Base-by-base conservation (phyloP, 1,140 invertebrate species). In the Megalonaias nervosa region DNA sequence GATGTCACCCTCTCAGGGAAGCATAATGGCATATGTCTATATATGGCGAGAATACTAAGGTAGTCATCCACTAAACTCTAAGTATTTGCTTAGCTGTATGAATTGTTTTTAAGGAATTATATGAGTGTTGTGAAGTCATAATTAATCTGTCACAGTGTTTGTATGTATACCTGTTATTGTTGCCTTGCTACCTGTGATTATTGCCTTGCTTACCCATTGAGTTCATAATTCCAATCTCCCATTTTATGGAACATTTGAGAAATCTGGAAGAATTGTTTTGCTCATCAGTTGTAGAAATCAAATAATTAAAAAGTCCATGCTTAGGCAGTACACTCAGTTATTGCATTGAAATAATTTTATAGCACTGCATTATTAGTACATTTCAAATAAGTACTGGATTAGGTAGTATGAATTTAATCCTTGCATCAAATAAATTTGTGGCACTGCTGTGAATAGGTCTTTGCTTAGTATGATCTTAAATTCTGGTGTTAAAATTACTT, bases 11-110 rank as follows among this genome's bases (percentile, higher is more conserved):
- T 94, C 87, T 97, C 96, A 4, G 93, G 95, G 6, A 97, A 97
- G 90, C 97, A 99, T 87, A 96, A 97, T 89, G 97, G 96, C 1
- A 92, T 99, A 0, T 99, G 98, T 91, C 92, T 98, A 6, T 97
- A 96, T 86, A 93, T 98, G 14, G 94, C 95, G 38, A 93, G 97
- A 79, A 95, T 99, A 82, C 89, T 99, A 12, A 92, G 95, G 73
- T 91, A 81, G 71, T 67, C 67, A 19, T 66, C 38, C 13, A 57
- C n/a, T 59, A 2, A n/a, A 19, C 15, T 48, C 38, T 14, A 12
- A 14, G 13, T 55, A 2, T 13, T 64, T 64, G 62, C 26, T 64
- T 64, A 26, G 26, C 62, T 15, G 6, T 48, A 48, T 48, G 19
- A 23, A 26, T 23, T 31, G 12, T 67, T 17, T 67, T 31, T 31